Conservation (phyloP, 2,113 vertebrate genomes). For the Bufo gargarizans region DNA sequence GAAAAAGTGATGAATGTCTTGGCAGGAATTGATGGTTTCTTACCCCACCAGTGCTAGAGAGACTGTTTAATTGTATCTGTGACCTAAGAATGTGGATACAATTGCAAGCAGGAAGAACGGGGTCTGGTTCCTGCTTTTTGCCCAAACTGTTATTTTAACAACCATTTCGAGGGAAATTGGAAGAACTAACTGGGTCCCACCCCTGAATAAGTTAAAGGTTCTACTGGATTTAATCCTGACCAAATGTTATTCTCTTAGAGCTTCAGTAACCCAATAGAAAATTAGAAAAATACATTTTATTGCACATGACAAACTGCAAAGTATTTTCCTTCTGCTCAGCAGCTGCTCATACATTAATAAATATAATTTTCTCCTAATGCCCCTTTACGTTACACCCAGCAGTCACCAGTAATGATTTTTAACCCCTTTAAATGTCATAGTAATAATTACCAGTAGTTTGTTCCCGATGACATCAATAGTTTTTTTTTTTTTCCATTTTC, state of each 20-base stretch:
- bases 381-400: not conserved
- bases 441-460: slow-evolving; percentile 11
- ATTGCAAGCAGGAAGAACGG: too few relatives aligned
- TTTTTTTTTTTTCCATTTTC: not conserved
- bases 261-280: not conserved
- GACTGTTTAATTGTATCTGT: too few relatives aligned
- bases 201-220: too few relatives aligned
- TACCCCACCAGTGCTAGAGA: too few relatives aligned
- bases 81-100: too few relatives aligned
- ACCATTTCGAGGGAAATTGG: too few relatives aligned
- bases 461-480: slow-evolving; percentile 13
- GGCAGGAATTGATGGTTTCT: too few relatives aligned
- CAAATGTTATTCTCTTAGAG: not conserved
- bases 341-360: not conserved
- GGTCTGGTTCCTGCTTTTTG: too few relatives aligned
- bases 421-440: not conserved
- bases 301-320: not conserved
- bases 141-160: too few relatives aligned
- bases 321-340: not conserved
- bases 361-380: not conserved
- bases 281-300: not conserved
- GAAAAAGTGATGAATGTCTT: too few relatives aligned
- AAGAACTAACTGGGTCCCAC: too few relatives aligned
- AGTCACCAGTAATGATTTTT: not conserved
- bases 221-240: not conserved